phyloP scores from a whole-genome alignment of 1,140 invertebrate species.

The Nasonia longicornis region DNA sequence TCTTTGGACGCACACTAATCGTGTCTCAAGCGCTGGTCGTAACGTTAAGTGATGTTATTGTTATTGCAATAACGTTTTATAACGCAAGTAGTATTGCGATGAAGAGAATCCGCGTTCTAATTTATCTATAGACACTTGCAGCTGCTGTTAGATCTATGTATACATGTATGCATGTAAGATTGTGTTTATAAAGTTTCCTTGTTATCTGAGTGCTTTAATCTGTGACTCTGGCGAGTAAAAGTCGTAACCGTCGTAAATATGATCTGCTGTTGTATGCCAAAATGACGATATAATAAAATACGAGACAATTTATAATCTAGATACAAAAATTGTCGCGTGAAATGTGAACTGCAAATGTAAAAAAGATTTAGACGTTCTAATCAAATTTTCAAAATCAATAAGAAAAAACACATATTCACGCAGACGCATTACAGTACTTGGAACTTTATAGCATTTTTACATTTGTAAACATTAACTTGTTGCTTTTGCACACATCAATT shows the following conservation, averaged over 20 bases:
- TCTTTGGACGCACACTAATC: conserved; percentile 23
- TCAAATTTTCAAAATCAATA: background rate
- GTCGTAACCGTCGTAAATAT: conserved; percentile 10
- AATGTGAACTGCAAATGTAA: background rate
- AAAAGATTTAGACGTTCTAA: background rate
- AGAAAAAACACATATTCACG: background rate
- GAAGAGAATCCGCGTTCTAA: conserved; percentile 5
- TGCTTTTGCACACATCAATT: conserved; percentile 13
- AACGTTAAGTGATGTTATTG: conserved; percentile 23
- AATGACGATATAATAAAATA: background rate
- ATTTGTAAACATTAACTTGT: conserved; percentile 23
- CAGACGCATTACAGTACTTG: background rate
- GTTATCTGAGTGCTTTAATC: conserved; percentile 7
- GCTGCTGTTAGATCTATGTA: background rate
- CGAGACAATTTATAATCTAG: background rate
- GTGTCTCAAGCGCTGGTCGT: conserved; percentile 10
- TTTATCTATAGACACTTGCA: conserved; percentile 1
- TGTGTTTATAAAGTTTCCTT: conserved; percentile 4
- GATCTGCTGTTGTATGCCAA: background rate
- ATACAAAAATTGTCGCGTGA: background rate
- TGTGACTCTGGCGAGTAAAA: background rate
- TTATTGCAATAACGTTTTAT: conserved; percentile 37
- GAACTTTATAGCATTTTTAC: conserved; percentile 28
- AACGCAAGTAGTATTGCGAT: conserved; percentile 26
- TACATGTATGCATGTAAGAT: background rate